Percentiles rank a stretch among this genome's conserved stretches.
phyloP scores from a whole-genome alignment of 2,113 vertebrate genomes.

The Sphyrna mokarran region DNA sequence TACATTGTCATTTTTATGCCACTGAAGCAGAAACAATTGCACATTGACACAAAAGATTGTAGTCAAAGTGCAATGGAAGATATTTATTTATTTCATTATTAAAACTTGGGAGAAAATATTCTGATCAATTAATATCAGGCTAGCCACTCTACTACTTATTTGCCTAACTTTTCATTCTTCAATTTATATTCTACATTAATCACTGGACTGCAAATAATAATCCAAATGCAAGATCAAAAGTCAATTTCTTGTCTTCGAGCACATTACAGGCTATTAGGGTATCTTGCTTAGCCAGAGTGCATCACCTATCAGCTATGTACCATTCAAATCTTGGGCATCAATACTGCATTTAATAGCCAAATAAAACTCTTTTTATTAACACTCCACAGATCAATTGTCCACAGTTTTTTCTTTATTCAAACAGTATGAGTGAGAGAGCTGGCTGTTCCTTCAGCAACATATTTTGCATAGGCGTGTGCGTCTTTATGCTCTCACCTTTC shows the following conservation, averaged over 20 bases:
- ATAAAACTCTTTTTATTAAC: not conserved
- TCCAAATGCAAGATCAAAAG: not conserved
- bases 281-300: not conserved
- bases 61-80: not conserved
- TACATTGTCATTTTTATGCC: not conserved
- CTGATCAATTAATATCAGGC: not conserved
- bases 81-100: not conserved
- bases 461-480: not conserved
- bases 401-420: not conserved
- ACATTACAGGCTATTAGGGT: not conserved
- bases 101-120: not conserved
- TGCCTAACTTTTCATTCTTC: not conserved
- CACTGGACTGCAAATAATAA: not conserved
- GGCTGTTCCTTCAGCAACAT: not conserved
- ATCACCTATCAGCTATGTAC: not conserved
- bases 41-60: not conserved
- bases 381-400: not conserved
- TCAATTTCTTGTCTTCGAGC: not conserved
- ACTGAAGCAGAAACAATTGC: not conserved
- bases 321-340: not conserved
- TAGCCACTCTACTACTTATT: not conserved
- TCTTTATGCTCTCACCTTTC: constrained; percentile 56
- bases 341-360: not conserved
- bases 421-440: not conserved
- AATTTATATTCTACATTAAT: not conserved